Percentiles rank a stretch among this genome's conserved stretches.
These are phyloP conservation scores for Condylura cristata DNA, from an alignment of 2,113 vertebrate genomes.

Conservation along the genomic window DNA sequence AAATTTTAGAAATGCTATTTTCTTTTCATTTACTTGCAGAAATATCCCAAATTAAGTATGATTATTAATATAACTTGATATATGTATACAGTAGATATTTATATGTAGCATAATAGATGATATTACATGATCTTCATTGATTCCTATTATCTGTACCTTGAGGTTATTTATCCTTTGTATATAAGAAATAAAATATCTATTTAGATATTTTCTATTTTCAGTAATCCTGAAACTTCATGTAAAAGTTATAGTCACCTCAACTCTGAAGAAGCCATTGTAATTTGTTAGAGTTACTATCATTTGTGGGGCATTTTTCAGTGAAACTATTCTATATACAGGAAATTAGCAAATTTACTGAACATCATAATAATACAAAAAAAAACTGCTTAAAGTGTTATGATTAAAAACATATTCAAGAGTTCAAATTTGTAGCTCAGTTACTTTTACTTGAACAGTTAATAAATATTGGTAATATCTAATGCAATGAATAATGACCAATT, in stretches of 20 bases:
- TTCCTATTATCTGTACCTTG: neutral
- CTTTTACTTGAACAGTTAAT: neutral
- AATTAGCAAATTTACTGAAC: neutral
- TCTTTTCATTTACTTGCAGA: neutral
- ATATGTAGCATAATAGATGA: too few species aligned
- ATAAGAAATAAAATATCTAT: neutral
- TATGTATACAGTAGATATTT: too few species aligned
- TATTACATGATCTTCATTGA: neutral
- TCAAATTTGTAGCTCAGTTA: neutral
- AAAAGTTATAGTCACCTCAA: neutral
- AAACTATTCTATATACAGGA: constrained; percentile 1
- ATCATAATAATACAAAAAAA: neutral
- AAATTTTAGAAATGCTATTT: constrained; percentile 1
- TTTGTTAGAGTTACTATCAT: constrained; percentile 8
- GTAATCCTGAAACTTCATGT: neutral
- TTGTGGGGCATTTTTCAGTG: neutral
- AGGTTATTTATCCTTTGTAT: neutral
- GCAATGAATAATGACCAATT: neutral
- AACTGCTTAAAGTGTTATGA: neutral
- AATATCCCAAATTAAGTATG: neutral
- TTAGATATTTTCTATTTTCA: constrained; percentile 7
- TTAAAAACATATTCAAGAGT: neutral
- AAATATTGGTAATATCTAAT: neutral
- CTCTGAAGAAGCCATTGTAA: constrained; percentile 1
- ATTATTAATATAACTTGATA: too few species aligned